phyloP scores from a whole-genome alignment of 2,888 invertebrate genomes.

The Dascillus cervinus region DNA sequence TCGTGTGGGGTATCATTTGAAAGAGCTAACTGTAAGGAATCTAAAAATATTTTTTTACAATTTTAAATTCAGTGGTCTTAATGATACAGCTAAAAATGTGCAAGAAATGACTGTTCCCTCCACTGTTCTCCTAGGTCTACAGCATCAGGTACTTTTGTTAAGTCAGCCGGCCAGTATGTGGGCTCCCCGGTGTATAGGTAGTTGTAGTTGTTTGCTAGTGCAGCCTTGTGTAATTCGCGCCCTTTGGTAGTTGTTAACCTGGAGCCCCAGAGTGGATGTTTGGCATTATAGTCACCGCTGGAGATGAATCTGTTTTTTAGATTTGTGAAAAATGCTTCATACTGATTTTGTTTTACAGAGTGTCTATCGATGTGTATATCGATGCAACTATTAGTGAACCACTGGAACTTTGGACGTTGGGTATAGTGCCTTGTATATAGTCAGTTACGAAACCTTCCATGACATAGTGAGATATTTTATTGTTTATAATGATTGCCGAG shows the following conservation, averaged over 20 bases:
- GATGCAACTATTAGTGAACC: constrained; percentile 5
- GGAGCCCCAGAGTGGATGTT: constrained; percentile 14
- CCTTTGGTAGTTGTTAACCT: constrained; percentile 10
- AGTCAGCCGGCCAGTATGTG: constrained; percentile 5
- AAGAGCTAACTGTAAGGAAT: too few relatives aligned
- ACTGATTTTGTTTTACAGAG: constrained; percentile 2
- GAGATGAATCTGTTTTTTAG: constrained; percentile 4
- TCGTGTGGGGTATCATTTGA: too few relatives aligned
- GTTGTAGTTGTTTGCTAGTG: constrained; percentile 2
- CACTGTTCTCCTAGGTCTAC: too few relatives aligned
- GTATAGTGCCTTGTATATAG: constrained; percentile 7
- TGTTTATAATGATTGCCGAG: constrained; percentile 13
- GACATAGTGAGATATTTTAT: constrained; percentile 9
- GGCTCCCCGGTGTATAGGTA: constrained; percentile 3
- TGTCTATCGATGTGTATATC: constrained; percentile 5
- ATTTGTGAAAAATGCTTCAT: constrained; percentile 1
- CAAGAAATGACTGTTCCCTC: too few relatives aligned
- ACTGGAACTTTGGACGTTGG: constrained; percentile 6
- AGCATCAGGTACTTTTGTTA: constrained; percentile 7
- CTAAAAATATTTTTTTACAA: too few relatives aligned
- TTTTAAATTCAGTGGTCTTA: too few relatives aligned
- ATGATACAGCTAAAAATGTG: too few relatives aligned
- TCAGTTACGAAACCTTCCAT: constrained; percentile 10
- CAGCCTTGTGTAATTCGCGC: constrained; percentile 3
- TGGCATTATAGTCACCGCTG: constrained; percentile 4